Base-by-base conservation (phyloP, 2,797 vertebrate genomes). In the Leptatherina wallacei region DNA sequence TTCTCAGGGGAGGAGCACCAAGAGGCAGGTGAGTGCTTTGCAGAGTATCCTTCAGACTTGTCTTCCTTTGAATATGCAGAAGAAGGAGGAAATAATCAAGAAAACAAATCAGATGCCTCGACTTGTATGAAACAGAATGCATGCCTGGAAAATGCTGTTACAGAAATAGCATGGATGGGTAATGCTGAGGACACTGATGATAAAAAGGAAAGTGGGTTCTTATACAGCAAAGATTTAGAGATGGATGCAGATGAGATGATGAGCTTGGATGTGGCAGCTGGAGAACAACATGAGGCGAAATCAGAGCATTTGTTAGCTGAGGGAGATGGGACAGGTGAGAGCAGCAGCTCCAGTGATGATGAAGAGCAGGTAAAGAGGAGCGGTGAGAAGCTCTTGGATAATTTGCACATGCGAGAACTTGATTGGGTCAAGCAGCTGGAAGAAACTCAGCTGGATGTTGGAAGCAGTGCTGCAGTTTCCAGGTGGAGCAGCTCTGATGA, bases 1-100 rank as follows among this genome's bases (percentile, higher is more conserved):
- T 95, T 95, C 83, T 93, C 90, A 4, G 94, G 91, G 51, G 92
- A 93, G 14, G 93, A 95, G 66, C 91, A 92, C 73, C 91, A 94
- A 59, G 89, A 91, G 35, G 91, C 89, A 2, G 92, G 93, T 30
- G 94, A 94, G 87, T 90, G 89, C 35, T 88, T 93, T 75, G 93
- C 94, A 73, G 94, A 95, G 58, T 94, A 93, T 64, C 92, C 93
- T 4, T 94, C 89, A 12, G 94, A 94, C 80, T 86, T 92, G 62
- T 93, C 91, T 12, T 87, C 91, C 4, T 88, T 86, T 81, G 93
- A 94, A 77, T 89, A 86, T 27, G 62, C 77, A 32, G 86, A 82
- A 14, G 67, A 73, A 10, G 51, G 61, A 66, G 66, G 62, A 22
- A 65, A 40, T 56, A 62, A 52, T 40, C 27, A 61, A 57, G 71